phyloP scores from a whole-genome alignment of 2,888 invertebrate species.

The Epinotia nisella region DNA sequence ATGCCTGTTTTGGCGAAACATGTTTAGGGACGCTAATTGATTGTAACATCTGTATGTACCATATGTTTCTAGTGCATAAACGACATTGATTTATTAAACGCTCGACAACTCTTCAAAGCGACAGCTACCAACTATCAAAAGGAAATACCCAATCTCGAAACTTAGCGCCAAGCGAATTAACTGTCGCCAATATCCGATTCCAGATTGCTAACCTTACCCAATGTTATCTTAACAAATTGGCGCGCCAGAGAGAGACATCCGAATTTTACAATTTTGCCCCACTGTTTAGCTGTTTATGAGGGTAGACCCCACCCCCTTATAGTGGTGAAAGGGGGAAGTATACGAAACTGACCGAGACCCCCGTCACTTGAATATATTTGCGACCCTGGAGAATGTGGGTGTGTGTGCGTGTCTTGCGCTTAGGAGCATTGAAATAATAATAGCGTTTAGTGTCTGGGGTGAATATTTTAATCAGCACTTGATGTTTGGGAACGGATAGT shows the following conservation, averaged over 20 bases:
- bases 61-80: no score
- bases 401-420: slow-evolving; percentile 65
- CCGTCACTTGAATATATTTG: slow-evolving; percentile 78
- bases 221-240: slow-evolving; percentile 82
- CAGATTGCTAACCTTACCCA: slow-evolving; percentile 65
- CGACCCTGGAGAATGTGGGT: slow-evolving; percentile 61
- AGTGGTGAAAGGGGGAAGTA: slow-evolving; percentile 76
- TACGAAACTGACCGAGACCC: slow-evolving; percentile 74
- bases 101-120: neutral
- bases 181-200: slow-evolving; percentile 54
- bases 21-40: no score
- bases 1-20: no score
- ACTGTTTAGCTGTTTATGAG: slow-evolving; percentile 81
- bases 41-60: no score
- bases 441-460: slow-evolving; percentile 58
- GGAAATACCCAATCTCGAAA: slow-evolving; percentile 40
- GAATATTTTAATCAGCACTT: slow-evolving; percentile 49
- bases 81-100: no score
- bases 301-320: slow-evolving; percentile 62
- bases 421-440: slow-evolving; percentile 72
- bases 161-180: neutral
- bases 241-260: slow-evolving; percentile 67
- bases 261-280: slow-evolving; percentile 80
- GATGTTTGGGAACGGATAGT: slow-evolving; percentile 31
- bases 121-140: slow-evolving; percentile 36